phyloP scores from a whole-genome alignment of 2,888 invertebrate genomes.

The Arrhopalites spinosus region DNA sequence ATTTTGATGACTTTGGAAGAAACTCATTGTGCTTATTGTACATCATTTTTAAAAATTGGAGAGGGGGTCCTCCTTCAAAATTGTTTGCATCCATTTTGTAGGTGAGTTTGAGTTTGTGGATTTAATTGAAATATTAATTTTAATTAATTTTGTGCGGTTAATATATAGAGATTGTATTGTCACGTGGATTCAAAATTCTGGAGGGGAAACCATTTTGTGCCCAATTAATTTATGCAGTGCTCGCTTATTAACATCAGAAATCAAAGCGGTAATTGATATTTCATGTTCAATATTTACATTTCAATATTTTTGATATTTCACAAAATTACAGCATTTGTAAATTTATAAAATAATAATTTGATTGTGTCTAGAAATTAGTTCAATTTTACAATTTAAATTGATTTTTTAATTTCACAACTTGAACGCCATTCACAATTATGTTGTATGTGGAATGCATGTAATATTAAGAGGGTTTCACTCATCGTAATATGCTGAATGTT shows the following conservation, averaged over 20 bases:
- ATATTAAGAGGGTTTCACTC: too few species aligned
- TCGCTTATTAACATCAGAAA: constrained; percentile 28
- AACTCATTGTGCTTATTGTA: constrained; percentile 38
- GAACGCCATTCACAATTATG: too few species aligned
- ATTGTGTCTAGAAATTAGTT: too few species aligned
- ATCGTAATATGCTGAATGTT: too few species aligned
- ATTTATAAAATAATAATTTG: too few species aligned
- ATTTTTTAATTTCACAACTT: too few species aligned
- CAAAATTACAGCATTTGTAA: too few species aligned
- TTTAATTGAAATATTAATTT: not conserved
- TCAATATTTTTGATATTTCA: not conserved
- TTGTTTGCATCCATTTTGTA: too few species aligned
- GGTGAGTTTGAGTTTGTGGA: too few species aligned
- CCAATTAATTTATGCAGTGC: constrained; percentile 24
- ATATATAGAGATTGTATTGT: not conserved
- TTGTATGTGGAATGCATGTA: too few species aligned
- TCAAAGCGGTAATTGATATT: constrained; percentile 44
- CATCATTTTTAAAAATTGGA: constrained; percentile 1
- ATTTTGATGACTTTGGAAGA: constrained; percentile 14
- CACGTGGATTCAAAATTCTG: too few species aligned
- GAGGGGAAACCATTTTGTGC: constrained; percentile 3
- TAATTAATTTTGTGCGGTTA: not conserved
- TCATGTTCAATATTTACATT: not conserved
- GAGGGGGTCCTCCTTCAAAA: constrained; percentile 21
- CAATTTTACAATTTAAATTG: too few species aligned